Evolutionary conservation across 2,888 invertebrate genomes (phyloP).

Genomic region (Polylopha cassiicola): DNA sequence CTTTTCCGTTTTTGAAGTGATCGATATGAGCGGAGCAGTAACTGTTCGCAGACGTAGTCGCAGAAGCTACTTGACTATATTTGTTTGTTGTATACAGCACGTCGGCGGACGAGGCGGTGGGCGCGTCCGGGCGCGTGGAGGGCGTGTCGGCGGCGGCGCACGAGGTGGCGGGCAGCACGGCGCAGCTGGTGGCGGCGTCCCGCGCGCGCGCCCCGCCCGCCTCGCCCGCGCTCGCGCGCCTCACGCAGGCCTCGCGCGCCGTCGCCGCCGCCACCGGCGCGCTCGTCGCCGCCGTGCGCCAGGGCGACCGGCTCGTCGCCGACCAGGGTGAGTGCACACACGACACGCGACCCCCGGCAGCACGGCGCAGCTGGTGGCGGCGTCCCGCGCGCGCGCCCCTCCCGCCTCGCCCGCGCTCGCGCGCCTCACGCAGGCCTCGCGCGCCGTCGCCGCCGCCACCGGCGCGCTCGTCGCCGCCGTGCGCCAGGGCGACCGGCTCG

Average conservation of each 20-base stretch:
- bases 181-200: constrained; percentile 97
- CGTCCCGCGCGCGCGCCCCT: constrained; percentile 97
- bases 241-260: constrained; percentile 90
- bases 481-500: constrained; percentile 89
- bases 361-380: constrained; percentile 97
- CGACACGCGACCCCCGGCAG: constrained; percentile 92
- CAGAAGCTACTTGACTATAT: background rate
- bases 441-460: constrained; percentile 92
- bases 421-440: constrained; percentile 89
- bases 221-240: constrained; percentile 85
- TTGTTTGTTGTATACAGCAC: constrained; percentile 74
- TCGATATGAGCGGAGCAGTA: too few relatives aligned
- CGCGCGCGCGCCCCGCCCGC: constrained; percentile 94
- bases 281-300: constrained; percentile 95
- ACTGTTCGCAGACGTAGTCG: too few relatives aligned
- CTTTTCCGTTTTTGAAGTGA: too few relatives aligned
- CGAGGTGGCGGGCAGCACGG: constrained; percentile 84
- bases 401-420: constrained; percentile 86
- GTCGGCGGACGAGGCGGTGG: constrained; percentile 94
- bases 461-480: constrained; percentile 96
- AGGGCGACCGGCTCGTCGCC: constrained; percentile 90
- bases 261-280: constrained; percentile 95
- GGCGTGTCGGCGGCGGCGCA: constrained; percentile 97
- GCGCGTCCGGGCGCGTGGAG: constrained; percentile 90
- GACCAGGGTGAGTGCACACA: constrained; percentile 79